Conservation (phyloP, 2,113 vertebrate genomes). For the Condylura cristata region DNA sequence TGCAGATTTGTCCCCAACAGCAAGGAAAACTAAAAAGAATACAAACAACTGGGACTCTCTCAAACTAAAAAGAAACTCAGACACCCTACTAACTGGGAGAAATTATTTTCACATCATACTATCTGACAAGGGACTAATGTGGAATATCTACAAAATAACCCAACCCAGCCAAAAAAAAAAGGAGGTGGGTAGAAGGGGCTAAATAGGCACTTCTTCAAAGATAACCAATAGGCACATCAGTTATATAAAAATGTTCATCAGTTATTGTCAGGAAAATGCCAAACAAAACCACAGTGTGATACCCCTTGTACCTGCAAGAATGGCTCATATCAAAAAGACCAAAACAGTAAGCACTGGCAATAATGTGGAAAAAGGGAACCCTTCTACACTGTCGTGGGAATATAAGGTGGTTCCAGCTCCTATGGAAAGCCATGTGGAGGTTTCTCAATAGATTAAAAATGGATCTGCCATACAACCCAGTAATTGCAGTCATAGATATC, state of each 20-base stretch:
- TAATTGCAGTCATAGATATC: too few relatives aligned
- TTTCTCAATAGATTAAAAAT: too few relatives aligned
- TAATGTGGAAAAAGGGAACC: too few relatives aligned
- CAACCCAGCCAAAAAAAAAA: background rate
- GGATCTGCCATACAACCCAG: too few relatives aligned
- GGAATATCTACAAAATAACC: background rate
- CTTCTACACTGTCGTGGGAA: too few relatives aligned
- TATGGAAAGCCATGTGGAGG: too few relatives aligned
- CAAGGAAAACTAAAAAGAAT: background rate
- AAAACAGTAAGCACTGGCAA: too few relatives aligned
- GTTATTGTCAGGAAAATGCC: too few relatives aligned
- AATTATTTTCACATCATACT: background rate
- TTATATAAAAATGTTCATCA: background rate
- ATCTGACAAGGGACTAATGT: background rate
- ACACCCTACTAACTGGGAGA: background rate
- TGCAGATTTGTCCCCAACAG: background rate
- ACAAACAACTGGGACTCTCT: background rate
- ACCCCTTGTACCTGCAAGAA: too few relatives aligned
- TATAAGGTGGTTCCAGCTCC: too few relatives aligned
- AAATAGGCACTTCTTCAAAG: background rate
- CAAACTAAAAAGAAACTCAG: background rate
- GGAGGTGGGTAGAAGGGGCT: background rate
- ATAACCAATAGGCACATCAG: background rate
- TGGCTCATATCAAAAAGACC: too few relatives aligned
- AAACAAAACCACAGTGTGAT: too few relatives aligned